Evolutionary conservation across 2,797 vertebrate species (phyloP).

Genomic region (Bovichtus diacanthus): DNA sequence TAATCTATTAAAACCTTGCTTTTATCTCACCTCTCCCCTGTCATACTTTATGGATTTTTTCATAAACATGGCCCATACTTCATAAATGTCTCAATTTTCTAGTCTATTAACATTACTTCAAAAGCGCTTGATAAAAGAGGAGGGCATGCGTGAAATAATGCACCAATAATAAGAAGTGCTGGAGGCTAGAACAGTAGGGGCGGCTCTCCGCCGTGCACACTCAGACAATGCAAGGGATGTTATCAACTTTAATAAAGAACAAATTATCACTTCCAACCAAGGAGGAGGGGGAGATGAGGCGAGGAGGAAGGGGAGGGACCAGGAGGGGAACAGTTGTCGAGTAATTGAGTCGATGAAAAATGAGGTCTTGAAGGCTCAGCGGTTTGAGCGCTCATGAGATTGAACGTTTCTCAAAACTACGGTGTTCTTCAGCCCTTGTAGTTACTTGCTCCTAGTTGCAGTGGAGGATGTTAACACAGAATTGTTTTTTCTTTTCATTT

Average conservation of each 20-base stretch:
- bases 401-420: conserved; percentile 62
- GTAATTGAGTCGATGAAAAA: conserved; percentile 94
- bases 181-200: conserved; percentile 94
- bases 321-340: conserved; percentile 77
- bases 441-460: conserved; percentile 56
- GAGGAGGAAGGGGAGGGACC: conserved; percentile 61
- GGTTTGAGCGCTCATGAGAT: conserved; percentile 66
- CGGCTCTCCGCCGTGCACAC: conserved; percentile 87
- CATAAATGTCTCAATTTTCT: conserved; percentile 99
- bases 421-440: conserved; percentile 48
- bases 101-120: conserved; percentile 99
- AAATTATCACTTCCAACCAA: conserved; percentile 91
- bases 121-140: conserved; percentile 97
- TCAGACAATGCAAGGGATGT: conserved; percentile 92
- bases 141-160: conserved; percentile 98
- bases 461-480: conserved; percentile 65
- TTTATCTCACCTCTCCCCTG: conserved; percentile 96
- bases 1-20: conserved; percentile 97
- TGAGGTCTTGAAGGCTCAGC: conserved; percentile 80
- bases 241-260: conserved; percentile 95
- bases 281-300: conserved; percentile 60
- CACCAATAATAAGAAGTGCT: conserved; percentile 94
- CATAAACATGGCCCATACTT: conserved; percentile 99
- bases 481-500: conserved; percentile 66
- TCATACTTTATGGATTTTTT: conserved; percentile 99